These are phyloP conservation scores for Netelia fuscicornis DNA, from an alignment of 2,888 invertebrate species.

Conservation along the genomic window DNA sequence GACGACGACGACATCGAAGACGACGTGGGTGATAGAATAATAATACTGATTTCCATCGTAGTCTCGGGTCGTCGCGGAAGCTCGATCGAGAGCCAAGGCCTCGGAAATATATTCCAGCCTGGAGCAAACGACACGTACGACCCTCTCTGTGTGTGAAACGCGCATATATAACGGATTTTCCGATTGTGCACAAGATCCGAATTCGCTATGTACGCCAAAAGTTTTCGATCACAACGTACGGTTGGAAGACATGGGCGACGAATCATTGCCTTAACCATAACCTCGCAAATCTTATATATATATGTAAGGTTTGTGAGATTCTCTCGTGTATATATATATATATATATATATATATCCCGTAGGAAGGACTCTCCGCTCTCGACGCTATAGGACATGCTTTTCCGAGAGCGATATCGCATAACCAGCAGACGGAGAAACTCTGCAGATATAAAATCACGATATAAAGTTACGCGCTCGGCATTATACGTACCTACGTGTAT, in stretches of 20 bases:
- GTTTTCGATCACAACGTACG: slow-evolving; percentile 34
- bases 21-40: slow-evolving; percentile 63
- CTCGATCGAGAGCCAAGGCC: slow-evolving; percentile 23
- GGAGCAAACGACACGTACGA: slow-evolving; percentile 45
- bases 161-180: slow-evolving; percentile 12
- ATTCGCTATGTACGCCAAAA: slow-evolving; percentile 12
- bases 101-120: slow-evolving; percentile 40
- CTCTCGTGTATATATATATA: neutral
- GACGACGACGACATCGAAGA: slow-evolving; percentile 58
- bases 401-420: slow-evolving; percentile 33
- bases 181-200: slow-evolving; percentile 33
- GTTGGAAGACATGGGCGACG: neutral
- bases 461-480: slow-evolving; percentile 15
- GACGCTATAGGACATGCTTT: neutral
- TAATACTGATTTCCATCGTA: slow-evolving; percentile 65
- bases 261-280: slow-evolving; percentile 40
- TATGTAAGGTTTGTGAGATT: neutral
- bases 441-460: slow-evolving; percentile 31
- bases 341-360: neutral
- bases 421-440: slow-evolving; percentile 8
- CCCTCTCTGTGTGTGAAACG: neutral
- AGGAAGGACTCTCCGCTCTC: neutral
- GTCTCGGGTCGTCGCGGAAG: slow-evolving; percentile 40
- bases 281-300: neutral
- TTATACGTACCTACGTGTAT: neutral